Conservation (phyloP, 2,113 vertebrate genomes). For the Plectropomus leopardus region DNA sequence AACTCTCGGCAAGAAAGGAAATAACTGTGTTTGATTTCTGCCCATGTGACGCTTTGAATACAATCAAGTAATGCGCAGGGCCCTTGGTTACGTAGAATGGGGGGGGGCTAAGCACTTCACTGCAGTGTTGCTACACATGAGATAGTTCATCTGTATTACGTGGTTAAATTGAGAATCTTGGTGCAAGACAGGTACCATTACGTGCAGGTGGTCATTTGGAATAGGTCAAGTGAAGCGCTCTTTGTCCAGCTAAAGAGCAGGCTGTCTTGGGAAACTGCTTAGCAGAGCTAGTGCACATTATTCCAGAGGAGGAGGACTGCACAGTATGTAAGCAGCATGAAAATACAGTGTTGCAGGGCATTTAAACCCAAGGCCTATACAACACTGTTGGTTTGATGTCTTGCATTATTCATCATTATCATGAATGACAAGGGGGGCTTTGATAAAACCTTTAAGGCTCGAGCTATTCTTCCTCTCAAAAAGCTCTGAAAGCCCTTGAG, state of each 20-base stretch:
- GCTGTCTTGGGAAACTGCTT: slow-evolving; percentile 25
- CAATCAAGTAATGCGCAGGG: slow-evolving; percentile 17
- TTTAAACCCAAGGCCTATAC: slow-evolving; percentile 20
- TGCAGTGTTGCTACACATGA: slow-evolving; percentile 6
- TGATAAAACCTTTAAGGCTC: slow-evolving; percentile 35
- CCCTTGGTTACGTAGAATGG: not conserved
- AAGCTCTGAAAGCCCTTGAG: slow-evolving; percentile 15
- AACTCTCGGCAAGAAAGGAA: not conserved
- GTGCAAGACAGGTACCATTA: slow-evolving; percentile 2
- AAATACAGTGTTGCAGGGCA: slow-evolving; percentile 12
- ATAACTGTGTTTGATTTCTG: not conserved
- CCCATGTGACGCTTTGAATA: slow-evolving; percentile 45
- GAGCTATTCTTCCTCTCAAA: slow-evolving; percentile 14
- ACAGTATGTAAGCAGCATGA: slow-evolving; percentile 9
- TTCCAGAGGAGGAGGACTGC: not conserved
- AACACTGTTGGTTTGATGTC: slow-evolving; percentile 16
- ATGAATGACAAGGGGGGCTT: slow-evolving; percentile 30
- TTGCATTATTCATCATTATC: slow-evolving; percentile 40
- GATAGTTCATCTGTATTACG: slow-evolving; percentile 44
- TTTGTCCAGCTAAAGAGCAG: slow-evolving; percentile 44
- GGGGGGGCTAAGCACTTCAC: not conserved
- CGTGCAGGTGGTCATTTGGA: slow-evolving; percentile 41
- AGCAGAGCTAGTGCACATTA: not conserved
- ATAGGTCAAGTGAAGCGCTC: slow-evolving; percentile 35
- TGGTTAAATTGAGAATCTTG: slow-evolving; percentile 33